Base-by-base conservation (phyloP, 2,113 vertebrate species). In the Delphinus delphis region DNA sequence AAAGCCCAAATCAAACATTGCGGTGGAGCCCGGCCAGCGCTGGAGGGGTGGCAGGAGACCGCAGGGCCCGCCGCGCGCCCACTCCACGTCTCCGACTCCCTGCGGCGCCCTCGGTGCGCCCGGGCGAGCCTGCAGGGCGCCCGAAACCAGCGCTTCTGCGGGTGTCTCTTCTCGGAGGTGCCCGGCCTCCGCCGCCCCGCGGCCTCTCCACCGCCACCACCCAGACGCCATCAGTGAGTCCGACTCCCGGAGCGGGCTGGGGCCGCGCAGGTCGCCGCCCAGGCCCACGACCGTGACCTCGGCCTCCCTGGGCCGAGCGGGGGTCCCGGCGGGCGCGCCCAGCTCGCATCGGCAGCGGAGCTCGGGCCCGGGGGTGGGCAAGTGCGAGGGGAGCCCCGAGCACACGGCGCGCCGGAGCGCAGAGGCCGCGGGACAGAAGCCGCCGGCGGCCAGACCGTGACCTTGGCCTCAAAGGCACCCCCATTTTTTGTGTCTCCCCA, bases 151-250 rank as follows among this genome's bases (percentile, higher is more conserved):
- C 1, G 50, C 84, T 70, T 10, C 71, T 3, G 17, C 26, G 17
- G 5, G 68, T 0, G 12, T 18, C 21, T 28, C 33, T 25, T n/a
- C 36, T 92, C 8, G 10, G 28, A 79, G 68, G 83, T 3, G 65
- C 20, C 13, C 0, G 7, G 70, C 36, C 36, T 18, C 55, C 8
- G 17, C 25, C 0, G 12, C 47, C 58, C 36, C 2, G 3, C 2
- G 50, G 70, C 20, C 50, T 76, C 26, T 23, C 53, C 90, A 6
- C 20, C 0, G 26, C 50, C 68, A n/a, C 60, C n/a, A 26, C 8
- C 15, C 17, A 55, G 85, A 73, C 31, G 21, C 4, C 20, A 23
- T 6, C n/a, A 8, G 0, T 0, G 70, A 8, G 41, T 41, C 13
- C 13, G 36, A 28, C 28, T n/a, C 38, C 44, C 6, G 9, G 58